These are phyloP conservation scores for Ibidorhyncha struthersii DNA, from an alignment of 2,113 vertebrate genomes.

Conservation along the genomic window DNA sequence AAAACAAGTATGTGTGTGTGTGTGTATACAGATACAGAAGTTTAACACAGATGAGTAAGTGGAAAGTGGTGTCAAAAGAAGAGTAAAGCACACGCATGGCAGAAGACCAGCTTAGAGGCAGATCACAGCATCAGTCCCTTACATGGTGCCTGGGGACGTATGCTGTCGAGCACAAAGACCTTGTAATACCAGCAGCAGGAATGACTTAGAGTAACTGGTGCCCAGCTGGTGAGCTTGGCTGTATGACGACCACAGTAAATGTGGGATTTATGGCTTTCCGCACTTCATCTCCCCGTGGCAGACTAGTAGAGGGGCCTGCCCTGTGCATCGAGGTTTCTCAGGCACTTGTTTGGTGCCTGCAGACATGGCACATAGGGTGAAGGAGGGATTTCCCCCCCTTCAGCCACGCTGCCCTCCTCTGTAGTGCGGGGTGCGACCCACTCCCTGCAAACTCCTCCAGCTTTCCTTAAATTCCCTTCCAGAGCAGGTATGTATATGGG, in stretches of 20 bases:
- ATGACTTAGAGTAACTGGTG: background rate
- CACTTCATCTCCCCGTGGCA: accelerated
- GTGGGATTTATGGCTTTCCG: background rate
- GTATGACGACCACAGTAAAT: background rate
- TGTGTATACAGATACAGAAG: background rate
- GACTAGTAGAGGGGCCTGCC: background rate
- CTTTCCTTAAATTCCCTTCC: background rate
- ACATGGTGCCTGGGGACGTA: accelerated
- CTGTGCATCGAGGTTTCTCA: background rate
- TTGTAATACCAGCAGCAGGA: background rate
- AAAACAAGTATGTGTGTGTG: background rate
- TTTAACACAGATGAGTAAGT: background rate
- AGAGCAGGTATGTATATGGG: accelerated
- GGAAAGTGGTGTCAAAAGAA: background rate
- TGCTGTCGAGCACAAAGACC: accelerated
- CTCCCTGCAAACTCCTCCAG: background rate
- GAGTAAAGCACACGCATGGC: accelerated
- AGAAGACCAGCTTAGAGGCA: background rate
- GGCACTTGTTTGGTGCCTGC: background rate
- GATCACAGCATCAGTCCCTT: background rate
- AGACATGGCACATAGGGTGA: background rate
- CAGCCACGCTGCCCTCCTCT: background rate
- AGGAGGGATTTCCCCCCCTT: background rate
- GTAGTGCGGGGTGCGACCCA: background rate
- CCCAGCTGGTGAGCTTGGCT: background rate